These are phyloP conservation scores for Nycticorax nycticorax DNA, from an alignment of 2,113 vertebrate genomes.

Conservation along the genomic window DNA sequence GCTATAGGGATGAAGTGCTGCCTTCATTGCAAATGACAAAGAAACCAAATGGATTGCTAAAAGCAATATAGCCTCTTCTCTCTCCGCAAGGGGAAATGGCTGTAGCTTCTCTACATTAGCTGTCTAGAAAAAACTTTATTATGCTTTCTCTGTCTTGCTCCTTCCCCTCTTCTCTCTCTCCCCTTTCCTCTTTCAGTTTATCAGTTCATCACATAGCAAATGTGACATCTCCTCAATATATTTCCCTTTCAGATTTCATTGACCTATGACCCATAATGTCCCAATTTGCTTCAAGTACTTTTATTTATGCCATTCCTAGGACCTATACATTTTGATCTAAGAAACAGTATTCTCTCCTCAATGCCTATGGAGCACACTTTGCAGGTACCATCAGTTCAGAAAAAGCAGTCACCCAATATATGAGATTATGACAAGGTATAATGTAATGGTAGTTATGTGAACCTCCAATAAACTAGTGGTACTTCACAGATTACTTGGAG, in stretches of 20 bases:
- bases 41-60: slow-evolving; percentile 36
- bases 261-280: slow-evolving; percentile 72
- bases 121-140: slow-evolving; percentile 11
- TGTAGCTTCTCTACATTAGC: background rate
- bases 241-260: slow-evolving; percentile 58
- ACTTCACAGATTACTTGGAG: slow-evolving; percentile 86
- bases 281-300: slow-evolving; percentile 65
- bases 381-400: slow-evolving; percentile 76
- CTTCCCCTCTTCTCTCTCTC: background rate
- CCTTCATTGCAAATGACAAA: slow-evolving; percentile 40
- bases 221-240: background rate
- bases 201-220: slow-evolving; percentile 55
- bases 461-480: slow-evolving; percentile 85
- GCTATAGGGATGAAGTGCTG: slow-evolving; percentile 16
- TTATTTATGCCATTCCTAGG: slow-evolving; percentile 69
- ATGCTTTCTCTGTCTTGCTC: background rate
- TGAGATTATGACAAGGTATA: slow-evolving; percentile 86
- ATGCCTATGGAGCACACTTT: slow-evolving; percentile 65
- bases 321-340: slow-evolving; percentile 70
- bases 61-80: slow-evolving; percentile 2
- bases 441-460: slow-evolving; percentile 85
- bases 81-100: background rate
- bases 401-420: slow-evolving; percentile 83
- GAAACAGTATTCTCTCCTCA: slow-evolving; percentile 52
- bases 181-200: background rate